Base-by-base conservation (phyloP, 1,140 invertebrate species). In the Lasioglossum baleicum region DNA sequence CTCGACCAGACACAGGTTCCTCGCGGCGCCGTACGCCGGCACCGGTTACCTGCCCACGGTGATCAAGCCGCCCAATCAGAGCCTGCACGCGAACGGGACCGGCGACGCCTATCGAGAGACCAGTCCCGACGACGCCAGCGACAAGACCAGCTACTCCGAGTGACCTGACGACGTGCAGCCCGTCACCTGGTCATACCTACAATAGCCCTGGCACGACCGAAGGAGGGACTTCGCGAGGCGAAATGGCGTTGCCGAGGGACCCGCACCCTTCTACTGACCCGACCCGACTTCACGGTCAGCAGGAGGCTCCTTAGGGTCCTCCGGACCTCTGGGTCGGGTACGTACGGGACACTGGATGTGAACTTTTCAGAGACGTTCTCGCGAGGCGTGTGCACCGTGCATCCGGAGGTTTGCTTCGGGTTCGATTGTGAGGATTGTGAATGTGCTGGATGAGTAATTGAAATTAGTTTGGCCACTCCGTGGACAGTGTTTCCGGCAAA, bases 31-130 rank as follows among this genome's bases (percentile, higher is more conserved):
- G 0, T 97, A 97, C 88, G 95, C 95, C 42, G 96, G 96, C 4
- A 97, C 96, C 0, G 96, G 96, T 0, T 97, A 97, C 89, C 90
- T 97, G 70, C 96, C 96, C 0, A 96, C 96, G 0, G 96, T 97
- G 2, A 96, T 97, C 67, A 93, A 96, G 79, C 96, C 96, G 17
- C 94, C 93, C 40, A 93, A 91, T 88, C 91, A 93, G 78, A 88
- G 60, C 20, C 77, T 83, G 48, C 91, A 92, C 80, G 85, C 91
- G 42, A 92, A 92, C 65, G 90, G 89, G 4, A 91, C 87, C 31
- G 87, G 85, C n/a, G 91, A 92, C 68, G 90, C 88, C 65, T 92
- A 92, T 74, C 86, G 91, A 76, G 91, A 92, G 83, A 90, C 90
- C 60, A 92, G 91, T 81, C 91, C 91, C n/a, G 91, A 92, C 63